Conservation (phyloP, 2,113 vertebrate species). For the Clinocottus analis region DNA sequence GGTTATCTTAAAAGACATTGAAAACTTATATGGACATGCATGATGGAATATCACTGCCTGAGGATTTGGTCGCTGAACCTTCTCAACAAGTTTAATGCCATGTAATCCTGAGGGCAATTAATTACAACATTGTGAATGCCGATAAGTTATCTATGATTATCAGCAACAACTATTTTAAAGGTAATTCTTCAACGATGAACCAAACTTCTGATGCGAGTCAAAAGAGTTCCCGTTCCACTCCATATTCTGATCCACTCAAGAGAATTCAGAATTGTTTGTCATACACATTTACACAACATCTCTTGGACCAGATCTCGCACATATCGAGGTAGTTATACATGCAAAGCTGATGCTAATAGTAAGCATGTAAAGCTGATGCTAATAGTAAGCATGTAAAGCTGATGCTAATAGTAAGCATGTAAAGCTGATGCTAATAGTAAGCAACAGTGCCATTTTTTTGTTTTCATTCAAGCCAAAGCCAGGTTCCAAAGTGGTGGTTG, state of each 20-base stretch:
- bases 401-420: conserved; percentile 30
- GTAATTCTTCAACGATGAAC: not conserved
- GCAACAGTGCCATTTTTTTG: conserved; percentile 22
- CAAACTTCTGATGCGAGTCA: not conserved
- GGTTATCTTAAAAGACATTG: not conserved
- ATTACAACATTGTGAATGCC: conserved; percentile 13
- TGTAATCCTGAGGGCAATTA: conserved; percentile 22
- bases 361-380: too few relatives aligned
- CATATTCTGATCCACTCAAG: not conserved
- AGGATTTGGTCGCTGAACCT: conserved; percentile 10
- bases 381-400: conserved; percentile 28
- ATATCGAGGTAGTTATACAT: conserved; percentile 9
- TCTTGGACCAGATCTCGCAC: conserved; percentile 20
- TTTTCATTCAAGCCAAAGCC: not conserved
- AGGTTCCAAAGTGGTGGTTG: not conserved
- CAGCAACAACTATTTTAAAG: conserved; percentile 16
- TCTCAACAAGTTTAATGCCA: conserved; percentile 17
- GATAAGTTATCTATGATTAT: conserved; percentile 40
- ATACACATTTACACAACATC: conserved; percentile 23
- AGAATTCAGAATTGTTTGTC: conserved; percentile 15
- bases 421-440: conserved; percentile 42
- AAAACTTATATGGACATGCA: not conserved
- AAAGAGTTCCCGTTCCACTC: not conserved
- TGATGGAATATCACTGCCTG: not conserved
- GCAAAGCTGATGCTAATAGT: conserved; percentile 43